Evolutionary conservation across 1,140 invertebrate species (phyloP).

Genomic region (Leptinotarsa lineolata): DNA sequence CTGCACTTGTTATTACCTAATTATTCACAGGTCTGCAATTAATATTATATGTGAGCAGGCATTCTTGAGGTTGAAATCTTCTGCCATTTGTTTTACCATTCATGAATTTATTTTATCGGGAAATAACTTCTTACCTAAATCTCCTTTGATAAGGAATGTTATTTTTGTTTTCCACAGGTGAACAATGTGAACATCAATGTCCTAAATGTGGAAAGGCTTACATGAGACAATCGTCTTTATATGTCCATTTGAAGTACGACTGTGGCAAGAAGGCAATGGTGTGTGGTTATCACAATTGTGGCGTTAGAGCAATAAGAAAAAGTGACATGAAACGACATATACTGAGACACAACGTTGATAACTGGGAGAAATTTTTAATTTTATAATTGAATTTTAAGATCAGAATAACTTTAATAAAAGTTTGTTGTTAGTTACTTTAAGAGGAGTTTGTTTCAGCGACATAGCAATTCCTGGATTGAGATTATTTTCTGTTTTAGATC

Average conservation of each 20-base stretch:
- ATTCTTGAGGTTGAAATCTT: too few species aligned
- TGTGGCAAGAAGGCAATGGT: constrained; percentile 17
- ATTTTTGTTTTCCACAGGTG: constrained; percentile 3
- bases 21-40: too few species aligned
- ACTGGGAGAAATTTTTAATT: constrained; percentile 15
- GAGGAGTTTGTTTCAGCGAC: too few species aligned
- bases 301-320: neutral
- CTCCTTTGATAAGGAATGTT: neutral
- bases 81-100: too few species aligned
- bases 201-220: constrained; percentile 12
- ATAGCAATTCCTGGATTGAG: too few species aligned
- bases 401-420: neutral
- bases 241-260: constrained; percentile 17
- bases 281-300: constrained; percentile 5
- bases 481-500: too few species aligned
- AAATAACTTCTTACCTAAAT: neutral
- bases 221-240: constrained; percentile 2
- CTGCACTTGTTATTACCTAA: too few species aligned
- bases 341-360: constrained; percentile 7
- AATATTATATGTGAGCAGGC: too few species aligned
- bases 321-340: constrained; percentile 18
- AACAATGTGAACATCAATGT: neutral
- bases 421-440: too few species aligned
- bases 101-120: neutral
- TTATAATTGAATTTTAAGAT: constrained; percentile 4